These are phyloP conservation scores for Pseudopodoces humilis DNA, from an alignment of 2,113 vertebrate species.

Conservation along the genomic window DNA sequence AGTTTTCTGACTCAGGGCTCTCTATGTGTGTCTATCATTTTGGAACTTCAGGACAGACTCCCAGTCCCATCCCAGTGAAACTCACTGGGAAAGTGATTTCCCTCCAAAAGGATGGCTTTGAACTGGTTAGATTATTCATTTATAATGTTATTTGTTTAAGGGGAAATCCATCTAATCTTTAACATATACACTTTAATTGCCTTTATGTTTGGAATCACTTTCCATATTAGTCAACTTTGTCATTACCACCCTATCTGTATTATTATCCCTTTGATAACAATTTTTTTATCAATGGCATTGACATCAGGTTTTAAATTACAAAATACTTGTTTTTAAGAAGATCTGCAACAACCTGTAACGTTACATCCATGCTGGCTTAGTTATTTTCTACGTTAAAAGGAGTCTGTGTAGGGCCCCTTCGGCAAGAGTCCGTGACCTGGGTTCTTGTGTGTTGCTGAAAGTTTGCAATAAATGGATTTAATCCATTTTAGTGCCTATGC, in stretches of 20 bases:
- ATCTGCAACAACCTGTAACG: not conserved
- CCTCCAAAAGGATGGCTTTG: not conserved
- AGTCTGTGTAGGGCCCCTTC: not conserved
- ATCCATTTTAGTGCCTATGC: not conserved
- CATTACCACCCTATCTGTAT: not conserved
- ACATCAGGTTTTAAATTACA: not conserved
- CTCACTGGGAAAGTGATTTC: not conserved
- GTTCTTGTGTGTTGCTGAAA: not conserved
- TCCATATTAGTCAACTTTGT: not conserved
- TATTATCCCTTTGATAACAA: not conserved
- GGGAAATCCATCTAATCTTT: not conserved
- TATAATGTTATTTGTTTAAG: not conserved
- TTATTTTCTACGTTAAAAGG: not conserved
- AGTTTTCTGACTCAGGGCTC: not conserved
- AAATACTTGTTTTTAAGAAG: not conserved
- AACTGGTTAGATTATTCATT: not conserved
- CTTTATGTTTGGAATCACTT: not conserved
- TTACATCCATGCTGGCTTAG: not conserved
- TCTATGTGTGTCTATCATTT: not conserved
- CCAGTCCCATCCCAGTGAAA: not conserved
- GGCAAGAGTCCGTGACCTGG: not conserved
- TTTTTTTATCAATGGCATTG: not conserved
- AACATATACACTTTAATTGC: not conserved
- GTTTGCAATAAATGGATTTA: not conserved
- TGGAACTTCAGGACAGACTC: not conserved